Evolutionary conservation across 1,140 invertebrate species (phyloP), one percentile per base, ranked within the genome.

Genomic region (Heliconius eleuchia): DNA sequence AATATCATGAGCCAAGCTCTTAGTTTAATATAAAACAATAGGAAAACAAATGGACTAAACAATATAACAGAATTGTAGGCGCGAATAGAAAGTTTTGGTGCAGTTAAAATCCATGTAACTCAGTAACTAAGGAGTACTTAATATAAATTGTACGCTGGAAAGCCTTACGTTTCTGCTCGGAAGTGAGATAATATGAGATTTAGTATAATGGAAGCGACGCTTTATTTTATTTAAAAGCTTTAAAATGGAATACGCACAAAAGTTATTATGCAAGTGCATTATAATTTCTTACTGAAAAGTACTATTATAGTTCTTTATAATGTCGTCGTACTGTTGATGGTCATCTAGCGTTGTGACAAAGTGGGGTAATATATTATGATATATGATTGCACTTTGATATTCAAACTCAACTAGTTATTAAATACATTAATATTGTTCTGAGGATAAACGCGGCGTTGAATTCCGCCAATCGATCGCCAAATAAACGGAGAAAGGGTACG

Each of bases 1-100:
- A 34, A 34, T 34, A 34, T 34, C 30, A 30, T 30, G 30, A 34
- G 30, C 30, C 13, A 27, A 16, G 11, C 19, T n/a, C 7, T 66
- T 13, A 66, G 11, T 66, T 57, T 66, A 9, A 66, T 27, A 30
- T 57, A 71, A 83, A 80, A 84, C 75, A 78, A 82, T 82, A 74
- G 66, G 80, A 85, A 78, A 84, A 78, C 79, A 78, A 85, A 83
- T 81, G 80, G 76, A 81, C 82, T 86, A 82, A 84, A 86, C 84
- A 83, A 82, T 72, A 66, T 30, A 27, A 27, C 23, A 66, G 11
- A 27, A 75, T 82, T 79, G 79, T 78, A 85, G 83, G 80, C 84
- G 84, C 82, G 76, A 86, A 84, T 86, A 86, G 86, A 85, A 88
- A 86, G 84, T 88, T 84, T 74, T 71, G 77, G 75, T 74, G 34